Evolutionary conservation across 37 sponge, comb jelly and placozoan genomes (phyloP).

Genomic region (Chondrilla cf. caribensis): DNA sequence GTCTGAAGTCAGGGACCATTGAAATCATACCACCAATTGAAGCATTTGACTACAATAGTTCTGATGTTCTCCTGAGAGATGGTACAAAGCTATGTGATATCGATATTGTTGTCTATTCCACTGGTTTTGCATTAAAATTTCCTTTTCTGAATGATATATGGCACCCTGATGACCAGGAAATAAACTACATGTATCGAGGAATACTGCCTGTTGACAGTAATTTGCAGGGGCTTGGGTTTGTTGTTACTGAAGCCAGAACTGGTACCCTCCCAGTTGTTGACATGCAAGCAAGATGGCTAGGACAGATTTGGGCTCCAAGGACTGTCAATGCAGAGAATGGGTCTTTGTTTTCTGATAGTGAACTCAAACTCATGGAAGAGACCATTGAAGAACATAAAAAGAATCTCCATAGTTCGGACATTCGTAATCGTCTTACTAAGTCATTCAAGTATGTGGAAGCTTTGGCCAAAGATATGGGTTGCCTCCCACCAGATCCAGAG

Average conservation of each 20-base stretch:
- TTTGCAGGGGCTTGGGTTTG: too few relatives aligned
- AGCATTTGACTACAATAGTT: neutral
- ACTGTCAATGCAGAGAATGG: too few relatives aligned
- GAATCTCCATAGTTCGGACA: too few relatives aligned
- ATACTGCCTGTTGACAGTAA: too few relatives aligned
- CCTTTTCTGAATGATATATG: neutral
- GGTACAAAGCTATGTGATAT: neutral
- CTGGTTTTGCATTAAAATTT: neutral
- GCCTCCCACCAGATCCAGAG: neutral
- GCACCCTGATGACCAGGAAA: neutral
- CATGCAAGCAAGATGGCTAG: too few relatives aligned
- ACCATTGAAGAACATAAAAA: too few relatives aligned
- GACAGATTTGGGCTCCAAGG: too few relatives aligned
- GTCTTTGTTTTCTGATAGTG: too few relatives aligned
- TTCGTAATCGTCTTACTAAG: too few relatives aligned
- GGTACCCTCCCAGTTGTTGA: too few relatives aligned
- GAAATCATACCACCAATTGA: neutral
- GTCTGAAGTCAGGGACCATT: neutral
- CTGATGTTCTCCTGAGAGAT: neutral
- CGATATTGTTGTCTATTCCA: neutral
- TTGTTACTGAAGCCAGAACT: too few relatives aligned
- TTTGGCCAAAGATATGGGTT: neutral
- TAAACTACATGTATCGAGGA: neutral
- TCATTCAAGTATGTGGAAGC: neutral
- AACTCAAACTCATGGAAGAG: too few relatives aligned